Conservation (phyloP, 37 sponge, comb jelly and placozoan species). For the Bolinopsis microptera region DNA sequence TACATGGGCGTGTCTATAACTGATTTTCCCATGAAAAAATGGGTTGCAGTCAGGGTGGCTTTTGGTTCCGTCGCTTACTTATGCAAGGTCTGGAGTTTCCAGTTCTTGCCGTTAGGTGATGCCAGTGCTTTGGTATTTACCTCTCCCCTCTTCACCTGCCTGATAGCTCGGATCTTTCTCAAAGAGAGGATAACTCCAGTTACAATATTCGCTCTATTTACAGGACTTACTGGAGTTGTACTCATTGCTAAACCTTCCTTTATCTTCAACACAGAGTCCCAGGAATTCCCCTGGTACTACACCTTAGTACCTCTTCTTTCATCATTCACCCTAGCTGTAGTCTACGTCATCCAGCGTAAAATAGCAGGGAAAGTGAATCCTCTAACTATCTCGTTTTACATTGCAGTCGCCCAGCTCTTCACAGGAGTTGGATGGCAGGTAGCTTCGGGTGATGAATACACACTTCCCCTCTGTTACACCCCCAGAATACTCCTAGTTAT, state of each 20-base stretch:
- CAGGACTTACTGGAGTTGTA: neutral
- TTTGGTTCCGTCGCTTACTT: neutral
- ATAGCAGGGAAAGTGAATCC: neutral
- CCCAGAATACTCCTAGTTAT: neutral
- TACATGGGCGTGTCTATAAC: neutral
- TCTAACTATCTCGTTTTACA: neutral
- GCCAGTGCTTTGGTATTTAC: slow-evolving; percentile 36
- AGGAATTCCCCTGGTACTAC: neutral
- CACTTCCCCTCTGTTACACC: neutral
- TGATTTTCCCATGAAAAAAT: neutral
- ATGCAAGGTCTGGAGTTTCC: slow-evolving; percentile 30
- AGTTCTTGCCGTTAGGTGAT: neutral
- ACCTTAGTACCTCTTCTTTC: neutral
- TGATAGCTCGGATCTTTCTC: slow-evolving; percentile 16
- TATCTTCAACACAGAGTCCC: neutral
- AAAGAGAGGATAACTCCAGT: neutral
- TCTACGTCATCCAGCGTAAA: neutral
- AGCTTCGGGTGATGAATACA: neutral
- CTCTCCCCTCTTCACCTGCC: neutral
- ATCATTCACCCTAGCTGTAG: neutral
- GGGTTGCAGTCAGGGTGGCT: neutral
- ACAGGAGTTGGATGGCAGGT: neutral
- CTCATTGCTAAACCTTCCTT: slow-evolving; percentile 25
- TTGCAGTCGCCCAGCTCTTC: neutral
- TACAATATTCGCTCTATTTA: neutral